Evolutionary conservation across 2,113 vertebrate species (phyloP).

Genomic region (Corythoichthys intestinalis): DNA sequence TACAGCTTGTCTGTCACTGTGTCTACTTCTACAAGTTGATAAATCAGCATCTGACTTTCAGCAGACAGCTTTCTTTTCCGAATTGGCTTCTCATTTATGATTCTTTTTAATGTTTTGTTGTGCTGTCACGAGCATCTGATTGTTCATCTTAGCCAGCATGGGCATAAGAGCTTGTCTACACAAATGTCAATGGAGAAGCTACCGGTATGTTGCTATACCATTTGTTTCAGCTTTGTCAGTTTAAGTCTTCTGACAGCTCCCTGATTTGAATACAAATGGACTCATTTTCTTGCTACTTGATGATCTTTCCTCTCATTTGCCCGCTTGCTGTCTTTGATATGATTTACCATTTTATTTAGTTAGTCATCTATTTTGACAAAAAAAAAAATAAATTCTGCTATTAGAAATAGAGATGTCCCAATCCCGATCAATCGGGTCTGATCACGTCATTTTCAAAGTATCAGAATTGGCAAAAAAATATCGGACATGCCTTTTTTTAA

Average conservation of each 20-base stretch:
- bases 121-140: conserved; percentile 27
- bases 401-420: background rate
- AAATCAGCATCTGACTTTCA: conserved; percentile 26
- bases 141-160: conserved; percentile 20
- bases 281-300: conserved; percentile 41
- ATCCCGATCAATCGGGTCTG: no score
- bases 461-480: no score
- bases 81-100: conserved; percentile 37
- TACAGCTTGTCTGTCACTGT: conserved; percentile 34
- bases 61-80: conserved; percentile 14
- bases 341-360: conserved; percentile 13
- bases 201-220: conserved; percentile 16
- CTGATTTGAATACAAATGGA: conserved; percentile 25
- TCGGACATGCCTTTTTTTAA: no score
- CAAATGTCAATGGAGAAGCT: conserved; percentile 33
- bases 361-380: conserved; percentile 15
- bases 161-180: conserved; percentile 2
- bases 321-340: conserved; percentile 18
- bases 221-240: conserved; percentile 25
- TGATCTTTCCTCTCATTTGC: conserved; percentile 16
- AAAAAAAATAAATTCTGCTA: conserved; percentile 13
- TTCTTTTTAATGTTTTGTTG: conserved; percentile 34
- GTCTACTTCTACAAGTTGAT: conserved; percentile 48
- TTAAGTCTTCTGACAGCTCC: conserved; percentile 14
- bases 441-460: no score